phyloP scores from a whole-genome alignment of 2,888 invertebrate genomes.

The Craniophora ligustri region DNA sequence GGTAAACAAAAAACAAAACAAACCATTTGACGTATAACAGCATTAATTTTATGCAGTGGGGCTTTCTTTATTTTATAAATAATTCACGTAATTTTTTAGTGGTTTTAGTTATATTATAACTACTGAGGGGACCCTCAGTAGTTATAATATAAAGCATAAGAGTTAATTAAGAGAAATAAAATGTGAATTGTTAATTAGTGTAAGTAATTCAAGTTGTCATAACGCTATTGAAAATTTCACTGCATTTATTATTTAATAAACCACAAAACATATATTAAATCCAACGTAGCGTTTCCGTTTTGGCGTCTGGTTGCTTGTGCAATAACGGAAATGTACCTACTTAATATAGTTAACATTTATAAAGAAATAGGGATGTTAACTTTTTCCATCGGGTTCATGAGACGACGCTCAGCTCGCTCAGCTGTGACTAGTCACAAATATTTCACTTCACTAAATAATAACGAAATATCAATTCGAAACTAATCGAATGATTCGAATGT shows the following conservation, averaged over 20 bases:
- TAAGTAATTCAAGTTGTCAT: background rate
- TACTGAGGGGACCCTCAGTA: too few species aligned
- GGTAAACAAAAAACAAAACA: background rate
- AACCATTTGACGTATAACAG: background rate
- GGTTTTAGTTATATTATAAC: too few species aligned
- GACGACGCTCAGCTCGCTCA: too few species aligned
- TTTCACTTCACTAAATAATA: conserved; percentile 5
- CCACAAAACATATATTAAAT: background rate
- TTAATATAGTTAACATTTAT: too few species aligned
- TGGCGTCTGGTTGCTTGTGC: too few species aligned
- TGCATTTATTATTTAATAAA: background rate
- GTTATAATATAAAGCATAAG: background rate
- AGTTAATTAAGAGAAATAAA: background rate
- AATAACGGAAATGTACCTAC: too few species aligned
- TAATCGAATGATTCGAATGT: conserved; percentile 27
- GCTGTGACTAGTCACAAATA: too few species aligned
- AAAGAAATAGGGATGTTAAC: too few species aligned
- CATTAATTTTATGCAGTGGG: background rate
- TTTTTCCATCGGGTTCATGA: too few species aligned
- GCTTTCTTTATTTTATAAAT: background rate
- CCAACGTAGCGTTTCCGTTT: too few species aligned
- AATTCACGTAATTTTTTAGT: background rate
- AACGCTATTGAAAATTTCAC: background rate
- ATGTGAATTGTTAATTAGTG: background rate
- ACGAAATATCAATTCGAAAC: conserved; percentile 27